Evolutionary conservation across 2,113 vertebrate genomes (phyloP), one percentile per base, ranked within the genome.

Genomic region (Chunga burmeisteri): DNA sequence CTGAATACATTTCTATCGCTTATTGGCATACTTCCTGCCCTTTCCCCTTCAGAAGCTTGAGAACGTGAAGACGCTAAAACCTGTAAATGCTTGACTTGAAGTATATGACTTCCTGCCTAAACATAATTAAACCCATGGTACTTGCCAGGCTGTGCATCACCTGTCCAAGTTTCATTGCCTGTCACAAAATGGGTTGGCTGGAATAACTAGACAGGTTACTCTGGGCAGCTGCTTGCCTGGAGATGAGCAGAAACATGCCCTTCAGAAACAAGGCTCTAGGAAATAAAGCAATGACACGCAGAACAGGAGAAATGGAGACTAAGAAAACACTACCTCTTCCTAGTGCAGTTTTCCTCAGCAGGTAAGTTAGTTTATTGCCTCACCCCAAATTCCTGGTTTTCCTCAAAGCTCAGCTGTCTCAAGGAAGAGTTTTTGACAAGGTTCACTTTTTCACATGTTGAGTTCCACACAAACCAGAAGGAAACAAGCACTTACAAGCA

Each of bases 121-220:
- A 72, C 63, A 49, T 34, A 91, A 70, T 82, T 88, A 53, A 74
- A 88, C 7, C 27, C 32, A 7, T 2, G 16, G 11, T 38, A 8
- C 71, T 96, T 94, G 90, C 88, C 93, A 96, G 74, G 81, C 81
- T 90, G 82, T 94, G 82, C 82, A 90, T 93, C 85, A 73, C 70
- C 89, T 75, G 79, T 13, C 67, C 88, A 68, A 83, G 88, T 80
- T 79, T 58, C 95, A 94, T 36, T 7, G 5, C 82, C 71, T 90
- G 68, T 66, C 93, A 91, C 23, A 40, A 73, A 59, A 58, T 1
- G 27, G 55, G 63, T 10, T 73, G 75, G 77, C 92, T 90, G 81
- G 91, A 94, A 81, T 67, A 94, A 93, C 81, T 46, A 81, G 61
- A 50, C n/a, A 78, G 91, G 40, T 80, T 27, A 34, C 55, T 22